These are phyloP conservation scores for Heliconius hortense DNA, from an alignment of 2,888 invertebrate species.

Conservation along the genomic window DNA sequence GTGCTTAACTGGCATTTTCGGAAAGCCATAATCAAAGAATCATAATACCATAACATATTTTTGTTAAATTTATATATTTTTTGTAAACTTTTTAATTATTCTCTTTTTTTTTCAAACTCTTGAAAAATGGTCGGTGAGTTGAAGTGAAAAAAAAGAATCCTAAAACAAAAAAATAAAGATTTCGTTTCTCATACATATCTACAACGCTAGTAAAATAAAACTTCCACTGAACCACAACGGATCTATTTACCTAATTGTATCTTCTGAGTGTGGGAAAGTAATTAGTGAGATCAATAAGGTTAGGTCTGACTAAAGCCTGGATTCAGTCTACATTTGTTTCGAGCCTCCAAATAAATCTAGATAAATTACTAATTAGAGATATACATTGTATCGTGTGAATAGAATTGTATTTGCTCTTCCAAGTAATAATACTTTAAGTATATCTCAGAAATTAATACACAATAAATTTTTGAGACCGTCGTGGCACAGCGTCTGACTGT, in stretches of 20 bases:
- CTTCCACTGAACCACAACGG: neutral
- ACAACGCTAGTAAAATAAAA: neutral
- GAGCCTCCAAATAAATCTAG: slow-evolving; percentile 8
- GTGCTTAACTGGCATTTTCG: no score
- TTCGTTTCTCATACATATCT: neutral
- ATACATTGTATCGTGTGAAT: neutral
- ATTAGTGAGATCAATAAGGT: slow-evolving; percentile 12
- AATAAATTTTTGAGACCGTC: neutral
- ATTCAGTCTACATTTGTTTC: neutral
- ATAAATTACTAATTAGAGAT: slow-evolving; percentile 7
- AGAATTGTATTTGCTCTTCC: neutral
- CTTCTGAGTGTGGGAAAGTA: neutral
- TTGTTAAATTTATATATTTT: no score
- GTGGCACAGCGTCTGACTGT: neutral
- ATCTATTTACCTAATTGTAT: slow-evolving; percentile 3
- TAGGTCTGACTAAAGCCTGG: neutral
- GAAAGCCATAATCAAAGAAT: no score
- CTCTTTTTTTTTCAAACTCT: no score
- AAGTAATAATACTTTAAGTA: neutral
- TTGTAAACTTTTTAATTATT: no score
- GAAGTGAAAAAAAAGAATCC: no score
- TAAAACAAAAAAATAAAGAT: no score
- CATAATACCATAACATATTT: no score
- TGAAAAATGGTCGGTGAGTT: no score
- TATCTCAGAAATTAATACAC: no score